These are phyloP conservation scores for Cephus spinipes DNA, from an alignment of 2,888 invertebrate species.

Conservation along the genomic window DNA sequence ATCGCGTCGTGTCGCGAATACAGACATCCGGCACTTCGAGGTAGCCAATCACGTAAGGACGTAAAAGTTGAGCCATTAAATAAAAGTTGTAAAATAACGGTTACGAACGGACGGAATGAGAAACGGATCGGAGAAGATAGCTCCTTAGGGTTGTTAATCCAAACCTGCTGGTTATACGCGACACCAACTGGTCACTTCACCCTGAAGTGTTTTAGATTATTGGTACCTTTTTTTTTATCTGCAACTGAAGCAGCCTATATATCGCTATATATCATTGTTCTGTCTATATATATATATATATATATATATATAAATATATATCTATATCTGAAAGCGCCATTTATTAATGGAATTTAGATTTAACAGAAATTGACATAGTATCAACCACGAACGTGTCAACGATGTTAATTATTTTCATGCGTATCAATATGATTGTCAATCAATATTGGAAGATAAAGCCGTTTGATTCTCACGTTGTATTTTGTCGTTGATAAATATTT, in stretches of 20 bases:
- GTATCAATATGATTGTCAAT: not conserved
- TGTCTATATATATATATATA: not conserved
- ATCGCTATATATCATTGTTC: not conserved
- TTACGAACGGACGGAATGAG: constrained; percentile 7
- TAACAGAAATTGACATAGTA: not conserved
- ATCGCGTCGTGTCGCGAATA: not conserved
- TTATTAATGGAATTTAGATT: not conserved
- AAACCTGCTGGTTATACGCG: constrained; percentile 18
- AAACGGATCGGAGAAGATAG: constrained; percentile 17
- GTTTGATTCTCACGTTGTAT: not conserved
- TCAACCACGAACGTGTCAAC: not conserved
- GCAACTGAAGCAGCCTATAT: not conserved
- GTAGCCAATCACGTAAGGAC: constrained; percentile 21
- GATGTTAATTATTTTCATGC: not conserved
- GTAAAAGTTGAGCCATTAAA: constrained; percentile 32
- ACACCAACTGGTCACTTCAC: constrained; percentile 8
- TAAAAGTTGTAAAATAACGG: constrained; percentile 31
- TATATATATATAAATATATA: not conserved
- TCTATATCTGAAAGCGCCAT: too few relatives aligned
- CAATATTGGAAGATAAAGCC: not conserved
- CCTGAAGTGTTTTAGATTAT: constrained; percentile 17
- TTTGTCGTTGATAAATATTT: not conserved
- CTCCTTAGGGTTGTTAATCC: constrained; percentile 30
- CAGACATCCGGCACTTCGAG: not conserved
- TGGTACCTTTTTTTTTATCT: constrained; percentile 14